A percentile compares a stretch with the other conserved stretches of the same genome.
phyloP scores from a whole-genome alignment of 2,888 invertebrate species.

The Osmoderma eremita region DNA sequence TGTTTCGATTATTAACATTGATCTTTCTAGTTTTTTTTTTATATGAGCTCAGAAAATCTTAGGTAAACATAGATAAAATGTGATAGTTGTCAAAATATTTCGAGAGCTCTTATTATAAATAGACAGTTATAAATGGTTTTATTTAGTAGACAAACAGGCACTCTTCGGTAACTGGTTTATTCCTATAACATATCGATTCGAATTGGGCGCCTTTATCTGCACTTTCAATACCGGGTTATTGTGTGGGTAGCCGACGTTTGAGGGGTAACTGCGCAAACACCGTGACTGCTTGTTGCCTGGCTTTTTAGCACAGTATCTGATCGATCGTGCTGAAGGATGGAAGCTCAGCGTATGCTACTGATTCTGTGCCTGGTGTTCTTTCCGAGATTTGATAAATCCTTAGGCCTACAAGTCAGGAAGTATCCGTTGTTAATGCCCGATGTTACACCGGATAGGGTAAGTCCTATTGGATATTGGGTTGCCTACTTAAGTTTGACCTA shows the following conservation, averaged over 20 bases:
- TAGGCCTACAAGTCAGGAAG: slow-evolving; percentile 61
- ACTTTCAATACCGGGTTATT: background rate
- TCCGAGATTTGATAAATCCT: slow-evolving; percentile 15
- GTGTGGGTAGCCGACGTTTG: slow-evolving; percentile 36
- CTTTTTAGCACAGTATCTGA: slow-evolving; percentile 18
- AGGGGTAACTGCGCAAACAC: slow-evolving; percentile 31
- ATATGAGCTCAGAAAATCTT: no score
- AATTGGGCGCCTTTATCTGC: slow-evolving; percentile 24
- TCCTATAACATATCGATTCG: slow-evolving; percentile 3
- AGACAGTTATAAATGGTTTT: no score
- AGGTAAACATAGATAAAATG: no score
- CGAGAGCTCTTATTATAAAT: no score
- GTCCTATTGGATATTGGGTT: slow-evolving; percentile 56
- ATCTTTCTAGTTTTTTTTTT: no score
- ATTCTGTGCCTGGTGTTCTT: slow-evolving; percentile 45
- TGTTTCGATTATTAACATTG: no score
- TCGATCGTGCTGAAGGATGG: slow-evolving; percentile 54
- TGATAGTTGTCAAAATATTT: no score
- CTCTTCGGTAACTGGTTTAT: background rate
- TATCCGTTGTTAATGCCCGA: slow-evolving; percentile 85
- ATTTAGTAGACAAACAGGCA: background rate
- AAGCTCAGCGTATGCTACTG: slow-evolving; percentile 58
- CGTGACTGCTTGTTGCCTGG: background rate
- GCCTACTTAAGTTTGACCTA: slow-evolving; percentile 31
- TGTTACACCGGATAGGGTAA: slow-evolving; percentile 81